Evolutionary conservation across 30 jellyfish, hydroid and myxozoan genomes (phyloP).

Genomic region (Sanderia malayensis): DNA sequence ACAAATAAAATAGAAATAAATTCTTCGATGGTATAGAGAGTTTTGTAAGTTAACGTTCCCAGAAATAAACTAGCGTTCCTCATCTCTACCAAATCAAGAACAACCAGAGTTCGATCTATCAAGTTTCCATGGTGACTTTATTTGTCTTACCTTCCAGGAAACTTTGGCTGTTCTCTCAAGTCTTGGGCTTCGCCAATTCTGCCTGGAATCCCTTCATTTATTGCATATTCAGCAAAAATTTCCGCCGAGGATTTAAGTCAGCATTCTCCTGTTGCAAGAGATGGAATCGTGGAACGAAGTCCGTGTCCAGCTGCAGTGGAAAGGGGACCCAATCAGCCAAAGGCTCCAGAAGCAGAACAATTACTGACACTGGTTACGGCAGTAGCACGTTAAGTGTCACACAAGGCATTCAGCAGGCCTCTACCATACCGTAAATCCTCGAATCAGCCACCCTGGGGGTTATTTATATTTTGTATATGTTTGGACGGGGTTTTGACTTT

Average conservation of each 20-base stretch:
- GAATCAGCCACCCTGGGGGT: too few relatives aligned
- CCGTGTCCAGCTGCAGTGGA: background rate
- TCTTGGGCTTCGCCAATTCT: slow-evolving; percentile 64
- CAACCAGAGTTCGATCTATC: too few relatives aligned
- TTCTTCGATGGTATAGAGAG: too few relatives aligned
- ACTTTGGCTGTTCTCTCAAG: slow-evolving; percentile 37
- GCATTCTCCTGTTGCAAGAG: slow-evolving; percentile 22
- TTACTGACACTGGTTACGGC: slow-evolving; percentile 30
- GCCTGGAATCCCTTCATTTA: slow-evolving; percentile 66
- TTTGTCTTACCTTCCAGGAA: slow-evolving; percentile 23
- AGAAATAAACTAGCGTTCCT: too few relatives aligned
- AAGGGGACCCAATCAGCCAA: background rate
- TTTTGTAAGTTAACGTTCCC: too few relatives aligned
- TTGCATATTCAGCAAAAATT: slow-evolving; percentile 72
- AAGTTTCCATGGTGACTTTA: background rate
- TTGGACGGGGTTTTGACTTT: too few relatives aligned
- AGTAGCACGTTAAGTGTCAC: slow-evolving; percentile 11
- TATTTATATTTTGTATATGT: too few relatives aligned
- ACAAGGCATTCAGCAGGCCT: too few relatives aligned
- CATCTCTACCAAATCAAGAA: too few relatives aligned
- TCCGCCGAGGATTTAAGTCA: slow-evolving; percentile 58
- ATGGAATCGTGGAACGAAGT: background rate
- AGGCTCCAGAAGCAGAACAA: background rate
- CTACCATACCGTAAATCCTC: too few relatives aligned
- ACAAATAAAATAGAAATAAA: too few relatives aligned